These are phyloP conservation scores for Aldabrachelys gigantea DNA, from an alignment of 2,113 vertebrate species.

Conservation along the genomic window DNA sequence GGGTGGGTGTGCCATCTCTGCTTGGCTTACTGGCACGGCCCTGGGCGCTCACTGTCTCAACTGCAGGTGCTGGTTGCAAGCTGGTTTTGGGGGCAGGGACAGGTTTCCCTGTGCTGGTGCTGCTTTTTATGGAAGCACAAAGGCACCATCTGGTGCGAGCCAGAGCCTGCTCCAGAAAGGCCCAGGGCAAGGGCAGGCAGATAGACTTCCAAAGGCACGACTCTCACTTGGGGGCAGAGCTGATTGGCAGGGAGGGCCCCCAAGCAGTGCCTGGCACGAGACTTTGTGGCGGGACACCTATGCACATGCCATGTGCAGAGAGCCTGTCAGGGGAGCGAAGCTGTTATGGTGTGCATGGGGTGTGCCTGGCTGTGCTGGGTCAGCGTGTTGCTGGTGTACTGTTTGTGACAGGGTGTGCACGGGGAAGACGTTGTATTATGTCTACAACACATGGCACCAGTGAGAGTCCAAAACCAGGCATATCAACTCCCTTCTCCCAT, in stretches of 20 bases:
- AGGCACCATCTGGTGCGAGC: background rate
- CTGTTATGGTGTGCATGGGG: too few relatives aligned
- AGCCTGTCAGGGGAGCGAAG: too few relatives aligned
- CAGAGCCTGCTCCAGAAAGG: background rate
- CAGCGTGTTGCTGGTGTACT: background rate
- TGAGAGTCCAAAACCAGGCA: background rate
- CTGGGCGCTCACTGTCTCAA: too few relatives aligned
- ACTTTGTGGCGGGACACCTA: too few relatives aligned
- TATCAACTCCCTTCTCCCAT: background rate
- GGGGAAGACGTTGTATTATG: background rate
- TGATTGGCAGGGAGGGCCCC: too few relatives aligned
- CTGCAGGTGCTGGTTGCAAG: background rate
- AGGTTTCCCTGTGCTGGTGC: background rate
- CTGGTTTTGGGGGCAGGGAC: background rate
- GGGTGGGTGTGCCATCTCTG: background rate
- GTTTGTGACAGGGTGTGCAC: background rate
- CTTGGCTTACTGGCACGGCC: background rate
- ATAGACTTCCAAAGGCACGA: too few relatives aligned
- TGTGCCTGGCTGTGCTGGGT: background rate
- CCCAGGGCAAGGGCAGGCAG: too few relatives aligned
- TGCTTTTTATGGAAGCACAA: background rate
- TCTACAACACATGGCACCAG: background rate
- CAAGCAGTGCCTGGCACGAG: too few relatives aligned
- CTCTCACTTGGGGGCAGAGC: too few relatives aligned
- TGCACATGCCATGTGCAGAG: too few relatives aligned